Base-by-base conservation (phyloP, 2,888 invertebrate genomes). In the Neoitamus cyanurus region DNA sequence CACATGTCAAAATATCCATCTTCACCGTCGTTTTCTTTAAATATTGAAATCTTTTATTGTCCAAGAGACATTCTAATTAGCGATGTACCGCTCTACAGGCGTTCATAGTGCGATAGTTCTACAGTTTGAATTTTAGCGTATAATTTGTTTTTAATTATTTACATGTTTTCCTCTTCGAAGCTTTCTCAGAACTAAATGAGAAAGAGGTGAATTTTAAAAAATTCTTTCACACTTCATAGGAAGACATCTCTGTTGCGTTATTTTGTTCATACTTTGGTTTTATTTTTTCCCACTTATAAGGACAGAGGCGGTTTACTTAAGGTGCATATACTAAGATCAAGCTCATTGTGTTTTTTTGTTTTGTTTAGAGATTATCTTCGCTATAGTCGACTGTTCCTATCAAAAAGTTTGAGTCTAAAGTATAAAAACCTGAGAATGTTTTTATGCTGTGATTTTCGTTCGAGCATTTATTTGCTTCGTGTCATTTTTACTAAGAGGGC, bases 31-130 rank as follows among this genome's bases (percentile, higher is more conserved):
- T 37, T 75, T 25, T 20, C 11, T 42, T 75, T 31, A 75, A 75
- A 42, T 75, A 46, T 78, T 78, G 42, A 42, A 42, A 58, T 58
- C 15, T 58, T 58, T 82, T 82, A 82, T 82, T 82, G 82, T 82
- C 82, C 13, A 13, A 82, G 36, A 69, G 82, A 82, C 69, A 82
- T 82, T 82, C 58, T 58, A 82, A 69, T 11, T 75, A 58, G 58
- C 58, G 58, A 58, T 58, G 42, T 42, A 58, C 20, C 58, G 58
- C 58, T 75, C 37, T 75, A 75, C 34, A 13, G 15, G n/a, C 42
- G 28, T 37, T 20, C 77, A 77, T 46, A 77, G n/a, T 46, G n/a
- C 36, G 5, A 77, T 28, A 11, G 15, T 78, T 20, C 48, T 48
- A 31, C 34, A 36, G 30, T n/a, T 78, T 48, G 48, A 31, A 28